Conservation (phyloP, 2,888 invertebrate species). For the Drosophila paramelanica region DNA sequence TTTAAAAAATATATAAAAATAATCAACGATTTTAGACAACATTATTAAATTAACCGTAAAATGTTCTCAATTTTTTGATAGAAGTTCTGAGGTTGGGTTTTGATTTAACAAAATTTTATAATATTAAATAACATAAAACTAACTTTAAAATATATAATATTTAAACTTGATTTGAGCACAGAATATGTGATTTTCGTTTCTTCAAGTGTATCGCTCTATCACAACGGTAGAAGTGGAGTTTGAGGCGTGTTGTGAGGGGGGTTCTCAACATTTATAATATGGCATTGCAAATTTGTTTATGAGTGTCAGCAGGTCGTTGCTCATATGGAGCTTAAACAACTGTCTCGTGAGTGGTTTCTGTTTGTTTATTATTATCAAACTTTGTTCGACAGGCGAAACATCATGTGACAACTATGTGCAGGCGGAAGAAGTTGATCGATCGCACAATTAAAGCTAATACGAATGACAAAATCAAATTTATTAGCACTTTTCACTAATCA, state of each 20-base stretch:
- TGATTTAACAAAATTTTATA: no score
- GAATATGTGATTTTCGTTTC: no score
- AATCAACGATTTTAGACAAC: no score
- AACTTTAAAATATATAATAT: no score
- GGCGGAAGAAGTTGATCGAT: background rate
- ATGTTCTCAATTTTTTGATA: no score
- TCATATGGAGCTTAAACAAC: constrained; percentile 13
- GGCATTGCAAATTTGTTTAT: constrained; percentile 47
- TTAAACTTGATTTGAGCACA: no score
- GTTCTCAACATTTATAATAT: constrained; percentile 4
- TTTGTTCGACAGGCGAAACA: constrained; percentile 4
- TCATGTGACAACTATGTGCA: constrained; percentile 40
- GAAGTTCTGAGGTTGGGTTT: no score
- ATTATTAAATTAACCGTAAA: no score
- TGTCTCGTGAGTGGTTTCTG: constrained; percentile 38
- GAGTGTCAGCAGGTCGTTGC: constrained; percentile 32
- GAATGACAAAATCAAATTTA: constrained; percentile 19
- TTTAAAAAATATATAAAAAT: no score
- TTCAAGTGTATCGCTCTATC: background rate
- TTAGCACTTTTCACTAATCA: constrained; percentile 26
- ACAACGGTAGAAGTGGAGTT: background rate
- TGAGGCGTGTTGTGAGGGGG: background rate
- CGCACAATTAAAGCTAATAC: background rate
- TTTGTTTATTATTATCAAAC: constrained; percentile 43
- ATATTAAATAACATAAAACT: no score